Base-by-base conservation (phyloP, 2,888 invertebrate genomes). In the Carcina quercana region DNA sequence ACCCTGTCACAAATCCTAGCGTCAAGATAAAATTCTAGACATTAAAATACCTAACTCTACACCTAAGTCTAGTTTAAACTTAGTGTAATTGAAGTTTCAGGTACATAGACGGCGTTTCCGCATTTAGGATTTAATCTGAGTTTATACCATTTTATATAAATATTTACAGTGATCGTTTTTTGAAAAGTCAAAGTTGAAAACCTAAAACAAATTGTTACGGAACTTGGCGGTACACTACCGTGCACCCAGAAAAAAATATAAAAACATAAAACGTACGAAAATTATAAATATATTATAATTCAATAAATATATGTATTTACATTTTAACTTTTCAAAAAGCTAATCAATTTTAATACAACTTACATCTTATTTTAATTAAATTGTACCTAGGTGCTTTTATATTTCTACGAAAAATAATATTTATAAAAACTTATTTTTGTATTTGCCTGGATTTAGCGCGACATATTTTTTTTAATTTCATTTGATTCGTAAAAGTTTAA, bases 71-170 rank as follows among this genome's bases (percentile, higher is more conserved):
- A 70, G n/a, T n/a, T 45, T 59, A 73, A 60, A 65, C 75, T 74
- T 74, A 80, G 64, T 75, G 68, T 80, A 82, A 82, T 82, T 80
- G 80, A 80, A 79, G 56, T 61, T 66, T 82, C 82, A 82, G 82
- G 82, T 82, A 82, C 82, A 67, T 76, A 60, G 73, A 79, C 74
- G 69, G 78, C 76, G 73, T 68, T 69, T 61, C 17, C 10, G 15
- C 19, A 53, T 56, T 55, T 49, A 46, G 43, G n/a, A 42, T 44
- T 58, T 58, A 59, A 62, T 57, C 61, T 66, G 69, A 69, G 57
- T 66, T 61, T 48, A 45, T 48, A 48, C 33, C 43, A 44, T 34
- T 22, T 31, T 31, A 30, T 30, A 32, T 21, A 32, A 25, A 37
- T 38, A 52, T 74, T 66, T 78, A 79, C 74, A 75, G 51, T 46